Evolutionary conservation across 2,797 vertebrate species (phyloP), one percentile per base, ranked within the genome.

Genomic region (Coregonus suidteri): DNA sequence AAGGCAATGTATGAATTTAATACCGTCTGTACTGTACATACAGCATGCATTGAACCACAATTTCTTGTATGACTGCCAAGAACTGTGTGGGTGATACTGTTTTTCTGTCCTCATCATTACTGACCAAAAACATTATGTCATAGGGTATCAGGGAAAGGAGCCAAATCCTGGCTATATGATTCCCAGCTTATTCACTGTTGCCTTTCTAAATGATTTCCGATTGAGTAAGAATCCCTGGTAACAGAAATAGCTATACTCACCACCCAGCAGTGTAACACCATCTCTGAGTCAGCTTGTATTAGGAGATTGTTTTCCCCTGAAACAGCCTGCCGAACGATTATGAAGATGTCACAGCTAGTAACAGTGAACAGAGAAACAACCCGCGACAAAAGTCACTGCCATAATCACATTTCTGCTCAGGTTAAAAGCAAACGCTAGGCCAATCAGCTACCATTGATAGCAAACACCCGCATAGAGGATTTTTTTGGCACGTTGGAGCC

Each of bases 251-350:
- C 7, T 16, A 1, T 47, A 13, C 18, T 75, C 14, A 70, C 16
- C 67, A 41, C 52, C 70, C 51, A 47, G 68, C 76, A 81, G 20
- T 64, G 78, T 34, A 79, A 76, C 77, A 75, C 56, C 54, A 67
- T 83, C 52, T 56, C 74, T 84, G 80, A 79, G 56, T 91, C 74
- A 75, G 81, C 79, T n/a, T 75, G 69, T 71, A 65, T 75, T 72
- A 18, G 37, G 34, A 77, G 47, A 71, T 64, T 54, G 51, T 67
- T 68, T 16, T 30, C 67, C 78, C 71, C 9, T 47, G 65, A 85
- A 84, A 87, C 75, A 82, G 82, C 83, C 82, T 70, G 70, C 70
- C 73, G 72, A 84, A 71, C 75, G 83, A 85, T 84, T 84, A 86
- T 79, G 78, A 52, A 71, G 54, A 79, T 75, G 77, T 76, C 68